Base-by-base conservation (phyloP, 2,797 vertebrate species). In the Crocidura indochinensis region DNA sequence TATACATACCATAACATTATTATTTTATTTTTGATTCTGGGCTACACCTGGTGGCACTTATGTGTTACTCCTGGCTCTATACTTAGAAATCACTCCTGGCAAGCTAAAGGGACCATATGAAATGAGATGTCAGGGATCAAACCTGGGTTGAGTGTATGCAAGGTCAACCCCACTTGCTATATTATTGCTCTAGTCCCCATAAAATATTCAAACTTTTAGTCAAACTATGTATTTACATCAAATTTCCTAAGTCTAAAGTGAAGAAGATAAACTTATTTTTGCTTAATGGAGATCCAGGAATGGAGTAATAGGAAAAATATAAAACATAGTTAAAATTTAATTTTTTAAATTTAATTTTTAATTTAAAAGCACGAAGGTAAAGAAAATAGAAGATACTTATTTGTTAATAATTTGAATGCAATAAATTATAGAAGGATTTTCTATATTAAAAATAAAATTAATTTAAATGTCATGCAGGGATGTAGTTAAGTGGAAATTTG, bases 381-480 rank as follows among this genome's bases (percentile, higher is more conserved):
- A 93, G n/a, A 87, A 68, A 82, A 2, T 38, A 60, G n/a, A 67
- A 82, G 83, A 68, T 24, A 71, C 4, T 68, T 84, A 91, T 53
- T 79, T 71, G 62, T 15, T 69, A 90, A 44, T 47, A 12, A 78
- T 88, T 78, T 90, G 72, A 82, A 49, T 79, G 6, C 22, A 71
- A 72, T 89, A 75, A 77, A 84, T 69, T 67, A 74, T 49, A n/a
- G 17, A 82, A 84, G 19, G 20, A 62, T n/a, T 89, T 87, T 89
- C 26, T 76, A 75, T 19, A 73, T 84, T 79, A 44, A 87, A 92
- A 87, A 91, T 68, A 85, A 88, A 93, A 60, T 27, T 65, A 65
- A 24, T 26, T 65, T 26, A 65, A 65, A 24, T 65, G 10, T 65
- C 1, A 26, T 53, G 51, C 17, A 17, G 51, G 51, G 51, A 53